Base-by-base conservation (phyloP, 1,140 invertebrate genomes). In the Antheraea pernyi region DNA sequence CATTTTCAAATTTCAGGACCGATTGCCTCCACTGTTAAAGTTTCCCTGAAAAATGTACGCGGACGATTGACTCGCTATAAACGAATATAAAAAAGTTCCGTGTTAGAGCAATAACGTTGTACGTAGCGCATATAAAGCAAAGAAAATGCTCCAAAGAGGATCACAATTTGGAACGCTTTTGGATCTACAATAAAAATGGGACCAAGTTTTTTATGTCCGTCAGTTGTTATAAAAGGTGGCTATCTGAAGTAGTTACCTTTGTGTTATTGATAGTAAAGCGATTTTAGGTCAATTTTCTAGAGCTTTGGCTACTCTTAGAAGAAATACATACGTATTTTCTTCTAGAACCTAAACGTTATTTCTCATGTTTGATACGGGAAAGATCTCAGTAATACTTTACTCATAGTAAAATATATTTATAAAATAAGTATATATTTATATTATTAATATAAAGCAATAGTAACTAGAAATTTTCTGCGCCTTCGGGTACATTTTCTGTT, bases 1-100 rank as follows among this genome's bases (percentile, higher is more conserved):
- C 88, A 92, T 92, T 92, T 92, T 92, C 90, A 88, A 90, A 92
- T 92, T 92, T 92, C 90, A 91, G 88, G 85, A 92, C 78, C 90
- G 90, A 92, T 92, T 92, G 88, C 88, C 86, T 89, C 88, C 84
- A 91, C 86, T 91, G 90, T 92, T 91, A 90, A 92, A 92, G 85
- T 92, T 92, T 92, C 86, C 86, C 86, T 92, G 90, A 92, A 92
- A 92, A 92, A 91, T 92, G 84, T 91, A 89, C 86, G 83, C 88
- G 85, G 88, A 85, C 90, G 86, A 92, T 92, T 92, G 90, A 89
- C 88, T 91, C 84, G 83, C 82, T 87, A 91, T 92, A 90, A 91
- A 86, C 88, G 90, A 87, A 92, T 91, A 92, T 92, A 92, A 92
- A 91, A 30, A 92, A 92, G 88, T 92, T 91, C 88, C 85, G 80